Evolutionary conservation across 2,888 invertebrate genomes (phyloP).

Genomic region (Ophion slaviceki): DNA sequence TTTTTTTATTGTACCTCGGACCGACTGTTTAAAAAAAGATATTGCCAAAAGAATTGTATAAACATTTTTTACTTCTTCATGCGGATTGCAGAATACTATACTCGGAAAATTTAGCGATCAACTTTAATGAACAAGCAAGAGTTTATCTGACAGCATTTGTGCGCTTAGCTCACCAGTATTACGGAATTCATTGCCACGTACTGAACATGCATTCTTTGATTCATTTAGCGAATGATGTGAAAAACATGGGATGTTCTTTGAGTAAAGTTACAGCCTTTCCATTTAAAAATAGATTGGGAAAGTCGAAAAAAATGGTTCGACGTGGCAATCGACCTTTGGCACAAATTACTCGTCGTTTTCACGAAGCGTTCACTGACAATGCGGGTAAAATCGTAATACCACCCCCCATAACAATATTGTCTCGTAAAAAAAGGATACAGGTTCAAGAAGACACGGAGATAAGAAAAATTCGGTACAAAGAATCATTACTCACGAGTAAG

Average conservation of each 20-base stretch:
- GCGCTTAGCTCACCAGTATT: not conserved
- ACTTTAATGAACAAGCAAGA: slow-evolving; percentile 17
- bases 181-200: slow-evolving; percentile 4
- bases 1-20: slow-evolving; percentile 62
- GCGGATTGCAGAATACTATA: slow-evolving; percentile 27
- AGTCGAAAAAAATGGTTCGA: not conserved
- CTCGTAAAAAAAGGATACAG: not conserved
- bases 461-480: not conserved
- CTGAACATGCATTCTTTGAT: slow-evolving; percentile 4
- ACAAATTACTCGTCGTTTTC: not conserved
- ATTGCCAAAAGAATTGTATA: slow-evolving; percentile 45
- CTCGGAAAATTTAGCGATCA: slow-evolving; percentile 7
- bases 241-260: not conserved
- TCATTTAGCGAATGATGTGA: not conserved
- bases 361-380: not conserved
- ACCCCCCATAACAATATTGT: not conserved
- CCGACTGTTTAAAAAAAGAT: slow-evolving; percentile 64
- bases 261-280: not conserved
- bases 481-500: not conserved
- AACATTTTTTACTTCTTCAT: slow-evolving; percentile 37
- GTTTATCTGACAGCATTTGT: slow-evolving; percentile 5
- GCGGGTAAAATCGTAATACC: not conserved
- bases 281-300: not conserved
- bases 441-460: not conserved
- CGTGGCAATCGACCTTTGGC: not conserved